phyloP scores from a whole-genome alignment of 2,888 invertebrate genomes.

The Volucella zonaria region DNA sequence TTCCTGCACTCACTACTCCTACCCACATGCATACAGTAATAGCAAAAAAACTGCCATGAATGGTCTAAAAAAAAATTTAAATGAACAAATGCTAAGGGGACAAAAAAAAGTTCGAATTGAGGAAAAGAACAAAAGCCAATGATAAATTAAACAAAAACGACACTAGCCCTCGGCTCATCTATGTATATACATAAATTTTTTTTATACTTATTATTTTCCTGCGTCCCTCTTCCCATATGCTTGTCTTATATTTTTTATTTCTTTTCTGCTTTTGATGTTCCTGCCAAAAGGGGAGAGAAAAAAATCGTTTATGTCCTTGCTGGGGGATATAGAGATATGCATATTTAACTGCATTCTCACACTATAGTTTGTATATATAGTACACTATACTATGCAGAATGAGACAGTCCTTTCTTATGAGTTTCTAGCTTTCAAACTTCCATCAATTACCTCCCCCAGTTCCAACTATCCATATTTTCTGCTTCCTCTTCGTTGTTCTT shows the following conservation, averaged over 20 bases:
- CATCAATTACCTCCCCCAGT: too few relatives aligned
- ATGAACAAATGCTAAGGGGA: conserved; percentile 33
- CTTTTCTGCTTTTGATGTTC: conserved; percentile 8
- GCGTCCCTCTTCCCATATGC: too few relatives aligned
- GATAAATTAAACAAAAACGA: conserved; percentile 61
- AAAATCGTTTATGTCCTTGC: conserved; percentile 14
- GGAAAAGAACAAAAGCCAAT: conserved; percentile 54
- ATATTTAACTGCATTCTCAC: conserved; percentile 16
- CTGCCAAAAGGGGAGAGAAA: not conserved
- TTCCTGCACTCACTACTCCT: conserved; percentile 36
- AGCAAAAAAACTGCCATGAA: conserved; percentile 36
- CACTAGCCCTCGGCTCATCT: conserved; percentile 42
- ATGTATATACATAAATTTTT: not conserved
- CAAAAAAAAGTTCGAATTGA: not conserved
- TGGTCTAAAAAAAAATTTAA: conserved; percentile 28
- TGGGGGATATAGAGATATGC: conserved; percentile 9
- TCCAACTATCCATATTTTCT: not conserved
- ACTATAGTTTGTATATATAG: not conserved
- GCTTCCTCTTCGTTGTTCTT: conserved; percentile 29
- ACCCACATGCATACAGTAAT: conserved; percentile 27
- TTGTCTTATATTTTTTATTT: not conserved
- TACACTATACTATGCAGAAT: too few relatives aligned
- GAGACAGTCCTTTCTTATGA: conserved; percentile 26
- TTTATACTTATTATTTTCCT: not conserved
- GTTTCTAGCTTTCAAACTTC: not conserved